Base-by-base conservation (phyloP, 2,888 invertebrate genomes). In the Lasioglossum figueresi region DNA sequence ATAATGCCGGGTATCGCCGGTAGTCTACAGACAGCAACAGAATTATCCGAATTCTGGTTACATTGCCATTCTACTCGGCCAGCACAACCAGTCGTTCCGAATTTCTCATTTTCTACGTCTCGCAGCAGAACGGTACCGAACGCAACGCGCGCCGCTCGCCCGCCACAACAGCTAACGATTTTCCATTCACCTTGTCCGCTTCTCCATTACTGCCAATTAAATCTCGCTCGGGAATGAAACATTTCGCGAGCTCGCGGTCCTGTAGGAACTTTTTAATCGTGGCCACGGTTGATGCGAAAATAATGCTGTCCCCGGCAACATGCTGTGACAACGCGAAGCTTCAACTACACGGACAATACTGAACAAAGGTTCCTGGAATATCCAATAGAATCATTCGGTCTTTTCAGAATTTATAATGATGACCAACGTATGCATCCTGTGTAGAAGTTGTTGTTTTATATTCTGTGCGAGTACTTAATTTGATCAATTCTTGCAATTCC, bases 191-290 rank as follows among this genome's bases (percentile, higher is more conserved):
- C 23, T 31, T 27, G 70, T 48, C 71, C 19, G 16, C 45, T 66
- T 45, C 27, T 83, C 73, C 76, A 73, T 83, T 81, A 80, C 48
- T 34, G 71, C 34, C 56, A 76, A 78, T 84, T 82, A 78, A 75
- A 84, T 82, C 68, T 59, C 56, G n/a, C 43, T 74, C 59, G n/a
- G 31, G 14, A 23, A 79, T 45, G 31, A 70, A 70, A 56, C 59
- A 34, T 70, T 66, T 66, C 76, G 45, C 37, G 66, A 34, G 45
- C n/a, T 34, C 31, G 68, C 52, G 37, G 37, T n/a, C n/a, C 40
- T 40, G 14, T 4, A 27, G 45, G 23, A n/a, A 27, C 8, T 48
- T 63, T 71, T 37, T 68, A n/a, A 40, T 63, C 40, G 27, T n/a
- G 27, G 19, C 12, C 43, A 56, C 52, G 31, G 31, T 43, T 43